Evolutionary conservation across 2,797 vertebrate genomes (phyloP).

Genomic region (Clarias platycephalus): DNA sequence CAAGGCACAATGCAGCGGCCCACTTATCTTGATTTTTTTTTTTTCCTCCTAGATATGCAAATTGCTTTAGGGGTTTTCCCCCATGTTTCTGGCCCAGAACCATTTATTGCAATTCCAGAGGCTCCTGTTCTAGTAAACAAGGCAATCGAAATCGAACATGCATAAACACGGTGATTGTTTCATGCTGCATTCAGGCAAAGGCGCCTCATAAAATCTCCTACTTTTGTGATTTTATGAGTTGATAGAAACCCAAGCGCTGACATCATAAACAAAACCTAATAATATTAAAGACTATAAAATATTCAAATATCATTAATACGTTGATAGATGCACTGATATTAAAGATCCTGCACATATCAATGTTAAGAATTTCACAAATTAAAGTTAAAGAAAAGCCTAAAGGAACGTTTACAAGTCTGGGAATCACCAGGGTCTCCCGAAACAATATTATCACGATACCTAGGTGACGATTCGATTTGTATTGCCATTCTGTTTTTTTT

Average conservation of each 20-base stretch:
- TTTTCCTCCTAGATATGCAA: constrained; percentile 33
- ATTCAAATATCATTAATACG: not conserved
- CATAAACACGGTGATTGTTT: constrained; percentile 29
- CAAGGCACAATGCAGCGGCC: constrained; percentile 33
- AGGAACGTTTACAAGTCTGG: not conserved
- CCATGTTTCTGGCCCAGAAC: constrained; percentile 29
- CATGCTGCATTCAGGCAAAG: not conserved
- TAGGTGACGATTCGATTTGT: no score
- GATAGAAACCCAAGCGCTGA: not conserved
- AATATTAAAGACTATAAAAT: not conserved
- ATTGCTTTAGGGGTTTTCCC: constrained; percentile 23
- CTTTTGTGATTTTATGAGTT: not conserved
- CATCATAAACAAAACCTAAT: not conserved
- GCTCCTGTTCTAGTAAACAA: constrained; percentile 28
- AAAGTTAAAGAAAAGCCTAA: not conserved
- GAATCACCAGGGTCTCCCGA: no score
- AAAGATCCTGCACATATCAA: not conserved
- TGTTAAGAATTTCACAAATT: not conserved
- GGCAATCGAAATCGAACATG: constrained; percentile 21
- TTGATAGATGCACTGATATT: not conserved
- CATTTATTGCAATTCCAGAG: constrained; percentile 35
- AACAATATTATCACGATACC: no score
- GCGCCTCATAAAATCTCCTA: not conserved
- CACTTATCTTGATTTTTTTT: constrained; percentile 39
- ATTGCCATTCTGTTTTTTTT: no score